These are phyloP conservation scores for Smittia aterrima DNA, from an alignment of 2,888 invertebrate species.

Conservation along the genomic window DNA sequence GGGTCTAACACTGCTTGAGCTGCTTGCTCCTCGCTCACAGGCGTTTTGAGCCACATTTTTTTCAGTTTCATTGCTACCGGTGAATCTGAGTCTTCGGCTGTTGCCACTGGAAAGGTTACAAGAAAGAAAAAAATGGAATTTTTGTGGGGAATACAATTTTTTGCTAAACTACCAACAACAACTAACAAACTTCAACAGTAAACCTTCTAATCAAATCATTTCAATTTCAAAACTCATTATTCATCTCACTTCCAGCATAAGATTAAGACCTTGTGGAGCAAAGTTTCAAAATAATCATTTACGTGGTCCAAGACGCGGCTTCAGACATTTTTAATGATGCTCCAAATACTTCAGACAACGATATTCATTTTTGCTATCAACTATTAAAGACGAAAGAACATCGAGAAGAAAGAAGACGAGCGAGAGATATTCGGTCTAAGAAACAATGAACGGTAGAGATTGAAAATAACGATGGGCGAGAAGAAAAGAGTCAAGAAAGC, in stretches of 20 bases:
- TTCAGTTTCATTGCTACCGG: constrained; percentile 69
- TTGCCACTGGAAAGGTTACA: constrained; percentile 59
- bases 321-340: constrained; percentile 22
- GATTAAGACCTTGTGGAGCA: background rate
- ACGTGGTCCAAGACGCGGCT: background rate
- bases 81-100: constrained; percentile 62
- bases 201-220: background rate
- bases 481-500: constrained; percentile 3
- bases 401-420: background rate
- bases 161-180: background rate
- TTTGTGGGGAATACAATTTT: background rate
- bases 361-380: constrained; percentile 6
- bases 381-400: constrained; percentile 10
- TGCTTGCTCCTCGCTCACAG: constrained; percentile 67
- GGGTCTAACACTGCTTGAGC: constrained; percentile 67
- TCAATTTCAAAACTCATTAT: background rate
- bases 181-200: background rate
- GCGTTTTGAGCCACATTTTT: constrained; percentile 71
- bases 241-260: background rate
- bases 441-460: background rate
- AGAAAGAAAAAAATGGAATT: constrained; percentile 25
- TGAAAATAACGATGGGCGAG: constrained; percentile 26
- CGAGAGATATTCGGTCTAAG: constrained; percentile 3
- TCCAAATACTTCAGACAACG: background rate
- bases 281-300: constrained; percentile 17